These are phyloP conservation scores for Carterocephalus palaemon DNA, from an alignment of 2,888 invertebrate species.

Conservation along the genomic window DNA sequence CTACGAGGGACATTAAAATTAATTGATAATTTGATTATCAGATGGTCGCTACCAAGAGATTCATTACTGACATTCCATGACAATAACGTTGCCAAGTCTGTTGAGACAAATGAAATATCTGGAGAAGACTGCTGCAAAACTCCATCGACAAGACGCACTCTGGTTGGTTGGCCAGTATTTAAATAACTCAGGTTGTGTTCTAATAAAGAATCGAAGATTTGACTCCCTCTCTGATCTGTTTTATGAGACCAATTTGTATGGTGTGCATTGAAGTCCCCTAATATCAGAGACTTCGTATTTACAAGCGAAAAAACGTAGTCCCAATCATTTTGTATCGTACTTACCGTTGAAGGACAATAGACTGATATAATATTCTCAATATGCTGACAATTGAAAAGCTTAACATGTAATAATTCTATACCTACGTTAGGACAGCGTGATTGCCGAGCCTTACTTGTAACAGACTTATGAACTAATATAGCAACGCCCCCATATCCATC, in stretches of 20 bases:
- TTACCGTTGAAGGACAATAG: slow-evolving; percentile 22
- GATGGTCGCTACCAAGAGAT: slow-evolving; percentile 26
- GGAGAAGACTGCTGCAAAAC: slow-evolving; percentile 19
- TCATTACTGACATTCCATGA: slow-evolving; percentile 25
- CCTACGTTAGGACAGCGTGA: slow-evolving; percentile 1
- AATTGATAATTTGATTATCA: slow-evolving; percentile 6
- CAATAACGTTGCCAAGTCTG: slow-evolving; percentile 15
- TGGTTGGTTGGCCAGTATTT: slow-evolving; percentile 22
- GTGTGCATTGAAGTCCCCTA: slow-evolving; percentile 27
- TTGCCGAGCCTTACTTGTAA: neutral
- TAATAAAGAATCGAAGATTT: slow-evolving; percentile 20
- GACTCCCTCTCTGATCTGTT: slow-evolving; percentile 20
- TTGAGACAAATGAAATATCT: slow-evolving; percentile 20
- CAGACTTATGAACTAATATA: slow-evolving; percentile 17
- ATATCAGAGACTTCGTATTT: slow-evolving; percentile 5
- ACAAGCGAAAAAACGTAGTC: slow-evolving; percentile 17
- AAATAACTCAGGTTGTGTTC: slow-evolving; percentile 13
- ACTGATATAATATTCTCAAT: slow-evolving; percentile 24
- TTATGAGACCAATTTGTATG: slow-evolving; percentile 26
- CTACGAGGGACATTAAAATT: neutral
- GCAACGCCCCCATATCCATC: slow-evolving; percentile 19
- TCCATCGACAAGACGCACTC: slow-evolving; percentile 16
- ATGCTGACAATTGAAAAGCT: slow-evolving; percentile 22
- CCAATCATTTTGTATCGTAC: slow-evolving; percentile 22
- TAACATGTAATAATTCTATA: slow-evolving; percentile 22